A percentile compares a stretch with the other conserved stretches of the same genome.
Evolutionary conservation across 2,113 vertebrate genomes (phyloP).

Genomic region (Thunnus maccoyii): DNA sequence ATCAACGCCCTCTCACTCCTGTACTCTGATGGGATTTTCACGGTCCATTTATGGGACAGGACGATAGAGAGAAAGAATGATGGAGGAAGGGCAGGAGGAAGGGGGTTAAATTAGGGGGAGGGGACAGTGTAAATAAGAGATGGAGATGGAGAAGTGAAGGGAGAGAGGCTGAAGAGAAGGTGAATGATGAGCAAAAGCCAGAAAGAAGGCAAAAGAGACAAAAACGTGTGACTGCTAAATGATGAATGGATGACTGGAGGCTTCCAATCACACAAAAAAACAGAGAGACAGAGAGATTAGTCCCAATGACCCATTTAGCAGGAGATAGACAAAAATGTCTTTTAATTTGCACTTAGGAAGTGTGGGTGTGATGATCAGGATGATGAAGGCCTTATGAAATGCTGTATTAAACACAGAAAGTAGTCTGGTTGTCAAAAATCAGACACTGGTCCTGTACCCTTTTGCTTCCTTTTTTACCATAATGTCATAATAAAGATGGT

Average conservation of each 20-base stretch:
- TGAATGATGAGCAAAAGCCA: conserved; percentile 10
- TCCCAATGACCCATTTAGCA: conserved; percentile 67
- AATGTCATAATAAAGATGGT: conserved; percentile 1
- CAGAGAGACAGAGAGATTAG: conserved; percentile 33
- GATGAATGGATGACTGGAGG: conserved; percentile 48
- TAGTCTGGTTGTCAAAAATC: background rate
- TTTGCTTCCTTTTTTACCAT: conserved; percentile 1
- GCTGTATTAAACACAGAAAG: conserved; percentile 37
- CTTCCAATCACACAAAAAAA: conserved; percentile 33
- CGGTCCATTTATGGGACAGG: conserved; percentile 66
- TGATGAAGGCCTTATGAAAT: conserved; percentile 21
- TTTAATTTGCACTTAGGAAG: conserved; percentile 54
- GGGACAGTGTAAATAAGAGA: conserved; percentile 37
- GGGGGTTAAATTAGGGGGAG: conserved; percentile 10
- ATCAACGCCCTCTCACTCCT: conserved; percentile 62
- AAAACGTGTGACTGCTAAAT: conserved; percentile 23
- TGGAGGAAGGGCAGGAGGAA: conserved; percentile 16
- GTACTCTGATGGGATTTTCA: conserved; percentile 73
- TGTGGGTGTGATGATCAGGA: conserved; percentile 6
- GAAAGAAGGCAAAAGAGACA: background rate
- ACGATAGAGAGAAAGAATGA: conserved; percentile 12
- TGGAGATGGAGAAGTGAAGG: background rate
- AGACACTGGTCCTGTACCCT: background rate
- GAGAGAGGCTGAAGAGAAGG: background rate
- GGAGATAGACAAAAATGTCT: conserved; percentile 33